Percentiles rank a stretch among this genome's conserved stretches.
phyloP scores from a whole-genome alignment of 2,113 vertebrate species.

The Xiphophorus maculatus region DNA sequence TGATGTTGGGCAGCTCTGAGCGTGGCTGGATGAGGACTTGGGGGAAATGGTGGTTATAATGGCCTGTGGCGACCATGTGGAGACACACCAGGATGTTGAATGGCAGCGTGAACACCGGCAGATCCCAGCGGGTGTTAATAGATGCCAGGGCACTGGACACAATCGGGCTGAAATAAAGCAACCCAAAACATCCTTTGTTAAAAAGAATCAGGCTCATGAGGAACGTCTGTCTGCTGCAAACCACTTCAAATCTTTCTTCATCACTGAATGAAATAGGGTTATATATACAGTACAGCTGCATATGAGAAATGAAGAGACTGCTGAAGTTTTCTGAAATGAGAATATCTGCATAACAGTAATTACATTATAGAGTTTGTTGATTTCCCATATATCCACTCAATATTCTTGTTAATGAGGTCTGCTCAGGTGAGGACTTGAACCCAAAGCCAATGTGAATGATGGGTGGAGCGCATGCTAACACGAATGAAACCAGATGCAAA shows the following conservation, averaged over 20 bases:
- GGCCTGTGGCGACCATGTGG: constrained; percentile 89
- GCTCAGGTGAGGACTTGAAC: background rate
- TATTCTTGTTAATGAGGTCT: background rate
- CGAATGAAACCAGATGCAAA: background rate
- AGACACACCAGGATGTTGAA: constrained; percentile 92
- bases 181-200: background rate
- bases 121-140: constrained; percentile 91
- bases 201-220: background rate
- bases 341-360: background rate
- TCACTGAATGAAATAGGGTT: background rate
- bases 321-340: background rate
- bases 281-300: background rate
- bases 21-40: constrained; percentile 79
- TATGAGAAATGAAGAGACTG: background rate
- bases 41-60: constrained; percentile 88
- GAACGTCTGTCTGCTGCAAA: no score
- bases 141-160: constrained; percentile 88
- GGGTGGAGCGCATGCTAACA: background rate
- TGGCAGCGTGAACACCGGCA: constrained; percentile 93
- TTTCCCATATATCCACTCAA: no score
- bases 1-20: constrained; percentile 83
- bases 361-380: no score
- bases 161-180: constrained; percentile 82
- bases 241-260: background rate
- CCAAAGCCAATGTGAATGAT: background rate